Evolutionary conservation across 2,113 vertebrate species (phyloP), one percentile per base, ranked within the genome.

Genomic region (Albula goreensis): DNA sequence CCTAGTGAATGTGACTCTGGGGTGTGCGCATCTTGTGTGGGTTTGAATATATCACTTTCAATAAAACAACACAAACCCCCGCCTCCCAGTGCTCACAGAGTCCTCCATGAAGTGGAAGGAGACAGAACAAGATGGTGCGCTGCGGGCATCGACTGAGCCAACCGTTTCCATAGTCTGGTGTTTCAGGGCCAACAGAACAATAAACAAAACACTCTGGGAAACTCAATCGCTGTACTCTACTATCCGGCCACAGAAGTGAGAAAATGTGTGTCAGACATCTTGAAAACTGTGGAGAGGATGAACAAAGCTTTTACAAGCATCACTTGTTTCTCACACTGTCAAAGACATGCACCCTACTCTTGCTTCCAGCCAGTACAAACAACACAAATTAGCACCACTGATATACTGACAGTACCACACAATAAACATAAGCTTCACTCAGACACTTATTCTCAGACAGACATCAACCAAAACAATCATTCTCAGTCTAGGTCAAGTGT

Each of bases 21-120:
- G 80, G 50, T 52, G 3, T 51, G 11, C 19, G 49, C 22, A 81
- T 52, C 50, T 53, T 22, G 19, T 51, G 8, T 41, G 80, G n/a
- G 80, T 81, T 53, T 52, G n/a, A 81, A 51, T 25, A 81, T 52
- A 81, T 80, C 78, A 50, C 48, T 80, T 80, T 50, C 80, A 52
- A 52, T 51, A 51, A 81, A 53, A 81, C 19, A 51, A 51, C 15
- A 81, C 4, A 31, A 48, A 12, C 10, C 19, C 25, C 19, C 25
- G 51, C 49, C 80, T 53, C 17, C 50, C n/a, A 52, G 80, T 52
- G 53, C 10, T 25, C 31, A 31, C n/a, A 74, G n/a, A 53, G 22
- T 81, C 80, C 51, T 52, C 50, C 41, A 11, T 2, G 51, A 25
- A 81, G 12, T n/a, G 41, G 41, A 2, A 79, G 41, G 11, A 41